Base-by-base conservation (phyloP, 1,140 invertebrate species). In the Hydropsyche tenuis region DNA sequence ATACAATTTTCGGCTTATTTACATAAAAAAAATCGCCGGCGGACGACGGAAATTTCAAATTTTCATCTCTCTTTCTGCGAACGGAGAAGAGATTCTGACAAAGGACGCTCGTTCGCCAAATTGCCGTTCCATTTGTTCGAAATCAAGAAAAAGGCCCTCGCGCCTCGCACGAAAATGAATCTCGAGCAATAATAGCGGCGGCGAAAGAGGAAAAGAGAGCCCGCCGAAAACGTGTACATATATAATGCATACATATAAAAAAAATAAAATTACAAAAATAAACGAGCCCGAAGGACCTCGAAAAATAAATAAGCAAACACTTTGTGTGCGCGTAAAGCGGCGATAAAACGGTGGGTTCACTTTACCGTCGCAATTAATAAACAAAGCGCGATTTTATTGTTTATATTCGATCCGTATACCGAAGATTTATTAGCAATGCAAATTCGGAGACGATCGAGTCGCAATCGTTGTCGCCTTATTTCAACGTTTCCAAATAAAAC, bases 81-180 rank as follows among this genome's bases (percentile, higher is more conserved):
- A 37, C n/a, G n/a, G n/a, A 37, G 30, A 37, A 37, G 30, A 37
- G 30, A 37, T 37, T 37, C 30, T 53, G 48, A 53, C 48, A 53
- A 53, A 53, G 48, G 48, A 53, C 9, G 48, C 48, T 53, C 48
- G 48, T 53, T 53, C n/a, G 16, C 48, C 48, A 53, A 53, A 53
- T 53, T 53, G 48, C 48, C 48, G 48, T 53, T 53, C 48, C 48
- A 53, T 53, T 53, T 53, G 48, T 53, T 53, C 20, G 48, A 53
- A 53, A 53, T 18, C 48, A 18, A 18, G 48, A 53, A 53, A 53
- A 53, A 53, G 20, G 16, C 48, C 46, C 46, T 53, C 45, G 45
- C n/a, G n/a, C 45, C 11, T 12, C 48, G 48, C 7, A 53, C 20
- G 20, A 53, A 37, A 53, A 20, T 2, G 48, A 20, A 53, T 53